Base-by-base conservation (phyloP, 2,797 vertebrate species). In the Ceyx erithaca region DNA sequence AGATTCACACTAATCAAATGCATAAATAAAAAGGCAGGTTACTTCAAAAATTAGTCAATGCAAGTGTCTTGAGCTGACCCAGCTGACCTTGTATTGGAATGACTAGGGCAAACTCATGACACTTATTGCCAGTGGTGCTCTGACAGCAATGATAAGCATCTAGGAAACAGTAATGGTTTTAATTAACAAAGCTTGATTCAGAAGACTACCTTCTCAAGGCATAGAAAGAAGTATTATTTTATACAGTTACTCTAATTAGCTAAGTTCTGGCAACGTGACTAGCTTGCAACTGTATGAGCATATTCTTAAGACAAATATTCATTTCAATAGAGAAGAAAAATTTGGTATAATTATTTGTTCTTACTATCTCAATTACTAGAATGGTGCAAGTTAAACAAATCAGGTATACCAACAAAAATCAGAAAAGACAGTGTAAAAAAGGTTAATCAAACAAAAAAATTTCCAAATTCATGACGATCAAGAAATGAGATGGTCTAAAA, bases 1-100 rank as follows among this genome's bases (percentile, higher is more conserved):
- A 49, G 4, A 0, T 3, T 4, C 19, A 75, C 12, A 22, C 12
- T 55, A 69, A 68, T 1, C 1, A 0, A 68, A 0, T 37, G 12
- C 13, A 22, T 41, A 64, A 82, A 72, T 57, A 61, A 68, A 87
- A 62, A 18, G 13, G 4, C 4, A 76, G 20, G 28, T 49, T 46
- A 84, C 46, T 58, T 62, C 69, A 62, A 69, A 52, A 86, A 76
- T 48, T 14, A 25, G 46, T 28, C 70, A 75, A 1, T 31, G 26
- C 9, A 81, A 84, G 31, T 46, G 21, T 14, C 5, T 41, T 66
- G 25, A 87, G 21, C 11, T 67, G 45, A 63, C 64, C 33, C 64
- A 37, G 45, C 4, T 80, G 49, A 79, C 37, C 14, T 79, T 62
- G 31, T 15, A 58, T 16, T 45, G 16, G 12, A 71, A 0, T 59